Conservation (phyloP, 2,888 invertebrate genomes). For the Drosophila setosimentum region DNA sequence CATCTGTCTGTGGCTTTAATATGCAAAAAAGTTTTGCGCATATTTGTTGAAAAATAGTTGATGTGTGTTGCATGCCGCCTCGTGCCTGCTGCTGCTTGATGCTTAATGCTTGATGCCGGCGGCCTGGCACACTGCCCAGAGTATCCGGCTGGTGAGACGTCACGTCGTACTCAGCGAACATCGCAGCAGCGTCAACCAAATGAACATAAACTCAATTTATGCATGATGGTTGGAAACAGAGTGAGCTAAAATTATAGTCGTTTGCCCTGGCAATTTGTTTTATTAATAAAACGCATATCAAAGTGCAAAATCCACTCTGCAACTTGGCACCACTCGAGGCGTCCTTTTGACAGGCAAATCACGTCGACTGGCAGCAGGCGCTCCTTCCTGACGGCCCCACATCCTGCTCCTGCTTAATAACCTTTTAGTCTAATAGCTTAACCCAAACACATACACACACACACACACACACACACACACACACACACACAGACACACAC, state of each 20-base stretch:
- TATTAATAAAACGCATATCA: constrained; percentile 68
- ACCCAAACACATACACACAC: constrained; percentile 35
- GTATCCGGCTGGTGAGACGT: constrained; percentile 10
- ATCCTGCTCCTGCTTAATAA: constrained; percentile 43
- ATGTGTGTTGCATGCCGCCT: constrained; percentile 41
- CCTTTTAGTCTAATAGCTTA: constrained; percentile 72
- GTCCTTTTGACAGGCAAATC: constrained; percentile 58
- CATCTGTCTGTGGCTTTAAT: constrained; percentile 53
- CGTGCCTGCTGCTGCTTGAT: constrained; percentile 19
- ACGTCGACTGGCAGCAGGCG: constrained; percentile 44
- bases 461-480: constrained; percentile 25
- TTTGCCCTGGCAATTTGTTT: constrained; percentile 60
- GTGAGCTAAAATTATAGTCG: constrained; percentile 46
- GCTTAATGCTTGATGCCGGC: constrained; percentile 23
- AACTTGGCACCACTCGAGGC: constrained; percentile 21
- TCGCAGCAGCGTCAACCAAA: constrained; percentile 26
- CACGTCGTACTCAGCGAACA: constrained; percentile 28
- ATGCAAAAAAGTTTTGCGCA: constrained; percentile 64
- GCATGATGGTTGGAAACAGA: constrained; percentile 23
- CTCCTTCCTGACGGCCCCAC: neutral
- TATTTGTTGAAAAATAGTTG: constrained; percentile 67
- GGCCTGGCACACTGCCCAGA: constrained; percentile 52
- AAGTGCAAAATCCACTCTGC: constrained; percentile 64
- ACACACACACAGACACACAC: constrained; percentile 16
- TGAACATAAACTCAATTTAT: constrained; percentile 57